Evolutionary conservation across 2,888 invertebrate genomes (phyloP), one percentile per base, ranked within the genome.

Genomic region (Brenthis daphne): DNA sequence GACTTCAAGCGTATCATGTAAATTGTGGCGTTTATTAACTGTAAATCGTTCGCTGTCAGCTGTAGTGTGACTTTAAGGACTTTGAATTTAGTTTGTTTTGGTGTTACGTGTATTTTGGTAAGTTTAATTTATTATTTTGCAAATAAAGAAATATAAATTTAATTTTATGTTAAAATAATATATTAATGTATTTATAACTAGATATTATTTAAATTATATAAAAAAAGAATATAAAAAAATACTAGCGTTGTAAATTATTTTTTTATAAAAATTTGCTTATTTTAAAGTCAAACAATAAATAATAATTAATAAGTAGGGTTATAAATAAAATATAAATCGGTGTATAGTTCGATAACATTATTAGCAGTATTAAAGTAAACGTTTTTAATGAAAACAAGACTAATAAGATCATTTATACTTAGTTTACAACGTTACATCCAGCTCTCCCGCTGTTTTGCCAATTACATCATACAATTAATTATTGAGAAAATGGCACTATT

Each of bases 1-100:
- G 78, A 82, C 82, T 78, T 87, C 85, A 85, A 80, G 83, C 80
- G 82, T 87, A 82, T 85, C 82, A 85, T 86, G 85, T 87, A 86
- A 86, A 85, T 88, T 87, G 88, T 89, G 86, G 80, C 83, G 80
- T 84, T 85, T 85, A 82, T 85, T 81, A 81, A 83, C 83, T 80
- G 76, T 79, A 79, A 82, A 81, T 81, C 81, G 81, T 85, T 82
- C 80, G 86, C 87, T 76, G 80, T 81, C 78, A 79, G 76, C 80
- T 76, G 77, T 82, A 58, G 70, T 83, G 88, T 87, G 87, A 80
- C 81, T 82, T 72, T 79, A 86, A 85, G 87, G 87, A 89, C 87
- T 85, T 84, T 70, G 73, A 73, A 60, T 76, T 81, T 78, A 79
- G 81, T 66, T 70, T 65, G 51, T 57, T 53, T 58, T 54, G 24